These are phyloP conservation scores for Dioctria linearis DNA, from an alignment of 2,888 invertebrate genomes.

Conservation along the genomic window DNA sequence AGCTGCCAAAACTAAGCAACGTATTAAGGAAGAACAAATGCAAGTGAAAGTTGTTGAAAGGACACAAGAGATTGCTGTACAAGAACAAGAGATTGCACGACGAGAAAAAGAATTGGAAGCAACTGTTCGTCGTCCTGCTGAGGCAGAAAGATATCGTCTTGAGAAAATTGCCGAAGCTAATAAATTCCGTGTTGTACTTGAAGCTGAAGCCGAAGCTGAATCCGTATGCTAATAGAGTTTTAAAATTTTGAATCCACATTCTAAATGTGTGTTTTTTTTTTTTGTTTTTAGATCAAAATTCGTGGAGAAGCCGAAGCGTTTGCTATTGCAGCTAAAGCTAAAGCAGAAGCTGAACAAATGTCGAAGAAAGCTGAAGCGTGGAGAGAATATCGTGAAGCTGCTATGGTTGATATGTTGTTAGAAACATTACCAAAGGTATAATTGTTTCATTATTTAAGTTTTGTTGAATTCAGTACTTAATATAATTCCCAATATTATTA, in stretches of 20 bases:
- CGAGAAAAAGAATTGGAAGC: constrained; percentile 94
- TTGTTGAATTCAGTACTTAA: constrained; percentile 22
- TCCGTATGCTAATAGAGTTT: constrained; percentile 72
- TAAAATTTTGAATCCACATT: constrained; percentile 11
- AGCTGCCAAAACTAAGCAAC: constrained; percentile 95
- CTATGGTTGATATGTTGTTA: constrained; percentile 97
- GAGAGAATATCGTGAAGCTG: constrained; percentile 96
- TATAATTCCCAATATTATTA: constrained; percentile 39
- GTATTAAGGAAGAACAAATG: constrained; percentile 98
- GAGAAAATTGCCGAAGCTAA: constrained; percentile 97
- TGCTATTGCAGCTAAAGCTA: constrained; percentile 94
- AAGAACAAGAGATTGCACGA: constrained; percentile 95
- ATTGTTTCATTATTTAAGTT: not conserved
- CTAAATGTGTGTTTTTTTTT: constrained; percentile 13
- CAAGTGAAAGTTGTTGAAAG: constrained; percentile 94
- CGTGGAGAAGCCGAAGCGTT: constrained; percentile 93
- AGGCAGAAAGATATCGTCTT: constrained; percentile 92
- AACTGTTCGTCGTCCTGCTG: constrained; percentile 92
- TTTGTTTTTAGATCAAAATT: constrained; percentile 74
- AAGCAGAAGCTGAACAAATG: constrained; percentile 98
- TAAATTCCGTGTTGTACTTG: constrained; percentile 87
- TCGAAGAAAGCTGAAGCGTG: constrained; percentile 97
- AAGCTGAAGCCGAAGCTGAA: constrained; percentile 96
- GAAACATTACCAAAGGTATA: constrained; percentile 94
- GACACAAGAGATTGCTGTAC: constrained; percentile 93